Conservation (phyloP, 2,888 invertebrate species). For the Coelinius sp. region DNA sequence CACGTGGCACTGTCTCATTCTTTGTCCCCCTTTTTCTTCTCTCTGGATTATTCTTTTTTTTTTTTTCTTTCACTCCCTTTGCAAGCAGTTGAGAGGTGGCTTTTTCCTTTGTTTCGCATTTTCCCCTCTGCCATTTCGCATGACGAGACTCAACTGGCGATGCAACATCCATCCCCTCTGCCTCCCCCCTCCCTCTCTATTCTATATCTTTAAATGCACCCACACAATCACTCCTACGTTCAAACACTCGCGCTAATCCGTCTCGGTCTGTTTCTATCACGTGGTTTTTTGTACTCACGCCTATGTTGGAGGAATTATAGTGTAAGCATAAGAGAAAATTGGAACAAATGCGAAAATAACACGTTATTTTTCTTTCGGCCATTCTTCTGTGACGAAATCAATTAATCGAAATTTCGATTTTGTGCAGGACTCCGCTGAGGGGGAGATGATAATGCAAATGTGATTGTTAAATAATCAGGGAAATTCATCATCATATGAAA, state of each 20-base stretch:
- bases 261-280: neutral
- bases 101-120: neutral
- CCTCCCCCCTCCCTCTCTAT: constrained; percentile 24
- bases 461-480: too few species aligned
- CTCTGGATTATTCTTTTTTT: neutral
- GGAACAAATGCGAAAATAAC: neutral
- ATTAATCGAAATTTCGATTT: too few species aligned
- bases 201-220: constrained; percentile 7
- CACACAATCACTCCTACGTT: neutral
- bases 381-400: too few species aligned
- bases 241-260: neutral
- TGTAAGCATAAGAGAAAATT: neutral
- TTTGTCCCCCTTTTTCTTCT: neutral
- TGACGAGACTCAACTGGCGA: neutral
- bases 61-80: too few species aligned
- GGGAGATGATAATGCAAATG: too few species aligned
- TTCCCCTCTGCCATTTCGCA: neutral
- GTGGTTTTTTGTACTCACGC: neutral
- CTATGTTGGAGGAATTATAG: neutral
- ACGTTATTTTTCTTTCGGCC: too few species aligned
- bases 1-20: neutral
- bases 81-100: neutral
- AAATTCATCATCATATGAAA: too few species aligned
- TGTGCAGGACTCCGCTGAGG: too few species aligned
- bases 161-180: constrained; percentile 28